Evolutionary conservation across 2,797 vertebrate genomes (phyloP).

Genomic region (Sebastes matsubarae): DNA sequence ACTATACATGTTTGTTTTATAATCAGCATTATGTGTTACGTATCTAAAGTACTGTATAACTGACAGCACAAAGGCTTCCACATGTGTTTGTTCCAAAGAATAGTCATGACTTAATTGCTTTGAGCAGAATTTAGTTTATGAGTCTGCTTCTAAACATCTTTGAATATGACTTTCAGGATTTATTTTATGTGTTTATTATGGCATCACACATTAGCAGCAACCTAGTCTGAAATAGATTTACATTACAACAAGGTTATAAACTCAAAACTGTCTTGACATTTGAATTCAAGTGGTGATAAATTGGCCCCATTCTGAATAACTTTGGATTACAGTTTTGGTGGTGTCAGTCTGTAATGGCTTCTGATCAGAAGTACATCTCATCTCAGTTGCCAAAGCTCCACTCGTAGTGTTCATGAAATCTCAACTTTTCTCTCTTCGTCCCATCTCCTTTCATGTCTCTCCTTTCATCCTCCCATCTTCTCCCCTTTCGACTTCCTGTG

Average conservation of each 20-base stretch:
- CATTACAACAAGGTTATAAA: conserved; percentile 1
- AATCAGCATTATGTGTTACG: neutral
- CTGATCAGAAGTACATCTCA: conserved; percentile 58
- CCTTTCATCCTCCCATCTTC: conserved; percentile 66
- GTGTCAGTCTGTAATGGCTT: conserved; percentile 46
- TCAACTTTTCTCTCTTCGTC: conserved; percentile 66
- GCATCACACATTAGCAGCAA: conserved; percentile 2
- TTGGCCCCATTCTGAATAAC: conserved; percentile 29
- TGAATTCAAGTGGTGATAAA: conserved; percentile 26
- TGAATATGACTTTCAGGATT: neutral
- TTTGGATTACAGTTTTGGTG: conserved; percentile 49
- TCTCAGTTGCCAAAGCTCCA: conserved; percentile 55
- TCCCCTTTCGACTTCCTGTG: conserved; percentile 67
- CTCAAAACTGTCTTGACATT: conserved; percentile 24
- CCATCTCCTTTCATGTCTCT: conserved; percentile 65
- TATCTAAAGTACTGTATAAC: neutral
- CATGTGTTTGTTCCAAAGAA: neutral
- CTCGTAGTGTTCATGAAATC: conserved; percentile 63
- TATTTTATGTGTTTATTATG: neutral
- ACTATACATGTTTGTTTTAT: neutral
- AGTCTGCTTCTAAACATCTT: neutral
- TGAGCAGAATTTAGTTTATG: neutral
- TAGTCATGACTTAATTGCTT: neutral
- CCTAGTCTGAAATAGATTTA: conserved; percentile 1
- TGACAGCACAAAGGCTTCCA: neutral